These are phyloP conservation scores for Rattus norvegicus DNA, from an alignment of 2,113 vertebrate species.

Conservation along the genomic window DNA sequence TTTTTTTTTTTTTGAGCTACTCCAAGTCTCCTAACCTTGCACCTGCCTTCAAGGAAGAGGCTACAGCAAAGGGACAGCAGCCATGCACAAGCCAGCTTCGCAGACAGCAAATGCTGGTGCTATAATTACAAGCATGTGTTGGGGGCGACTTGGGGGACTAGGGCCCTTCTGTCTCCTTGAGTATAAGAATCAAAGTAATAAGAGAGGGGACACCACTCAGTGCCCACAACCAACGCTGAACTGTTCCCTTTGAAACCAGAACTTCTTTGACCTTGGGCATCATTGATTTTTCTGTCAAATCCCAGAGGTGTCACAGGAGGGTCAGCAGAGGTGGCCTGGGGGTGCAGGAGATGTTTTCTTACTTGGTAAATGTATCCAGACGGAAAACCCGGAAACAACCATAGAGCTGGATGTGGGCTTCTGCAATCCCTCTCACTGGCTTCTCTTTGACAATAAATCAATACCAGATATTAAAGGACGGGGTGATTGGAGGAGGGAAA, in stretches of 20 bases:
- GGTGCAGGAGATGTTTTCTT: background rate
- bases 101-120: background rate
- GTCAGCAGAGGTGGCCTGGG: background rate
- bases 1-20: background rate
- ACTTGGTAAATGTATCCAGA: conserved; percentile 8
- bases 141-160: background rate
- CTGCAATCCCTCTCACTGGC: background rate
- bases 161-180: conserved; percentile 35
- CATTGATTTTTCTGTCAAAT: background rate
- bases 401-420: background rate
- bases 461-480: conserved; percentile 32
- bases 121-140: conserved; percentile 54
- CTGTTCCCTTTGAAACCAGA: conserved; percentile 73
- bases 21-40: background rate
- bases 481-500: background rate
- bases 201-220: conserved; percentile 41
- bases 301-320: background rate
- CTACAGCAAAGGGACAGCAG: background rate
- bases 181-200: conserved; percentile 64
- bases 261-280: background rate
- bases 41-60: background rate
- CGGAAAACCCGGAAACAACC: conserved; percentile 27
- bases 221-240: background rate
- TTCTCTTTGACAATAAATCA: conserved; percentile 49
- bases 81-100: background rate